A percentile compares a stretch with the other conserved stretches of the same genome.
Evolutionary conservation across 2,113 vertebrate species (phyloP).

Genomic region (Forbesichthys papilliferus): DNA sequence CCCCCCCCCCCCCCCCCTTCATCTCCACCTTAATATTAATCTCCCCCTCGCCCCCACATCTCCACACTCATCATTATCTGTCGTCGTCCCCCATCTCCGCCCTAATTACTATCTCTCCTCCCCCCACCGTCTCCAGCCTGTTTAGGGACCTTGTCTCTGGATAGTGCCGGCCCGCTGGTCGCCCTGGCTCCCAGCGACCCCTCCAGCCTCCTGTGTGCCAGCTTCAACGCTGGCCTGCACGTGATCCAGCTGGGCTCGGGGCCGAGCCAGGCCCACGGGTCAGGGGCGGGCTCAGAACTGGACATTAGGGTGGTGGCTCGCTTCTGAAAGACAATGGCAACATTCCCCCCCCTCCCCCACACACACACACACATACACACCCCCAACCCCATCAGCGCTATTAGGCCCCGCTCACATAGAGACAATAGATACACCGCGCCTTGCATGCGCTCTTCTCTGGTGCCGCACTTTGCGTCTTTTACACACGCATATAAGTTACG

Average conservation of each 20-base stretch:
- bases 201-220: slow-evolving; percentile 84
- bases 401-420: too few species aligned
- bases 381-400: too few species aligned
- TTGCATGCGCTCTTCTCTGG: too few species aligned
- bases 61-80: not conserved
- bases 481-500: too few species aligned
- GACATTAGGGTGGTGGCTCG: slow-evolving; percentile 64
- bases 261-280: slow-evolving; percentile 44
- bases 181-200: slow-evolving; percentile 80
- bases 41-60: too few species aligned
- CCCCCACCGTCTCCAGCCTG: slow-evolving; percentile 73
- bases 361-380: too few species aligned
- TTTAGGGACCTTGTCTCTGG: slow-evolving; percentile 81
- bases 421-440: too few species aligned
- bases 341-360: not conserved
- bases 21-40: too few species aligned
- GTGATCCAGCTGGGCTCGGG: slow-evolving; percentile 74
- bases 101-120: not conserved
- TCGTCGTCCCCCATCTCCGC: not conserved
- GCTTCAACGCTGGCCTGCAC: slow-evolving; percentile 82
- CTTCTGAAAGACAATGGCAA: slow-evolving; percentile 49
- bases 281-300: slow-evolving; percentile 34
- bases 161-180: slow-evolving; percentile 84
- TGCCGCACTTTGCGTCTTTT: too few species aligned
- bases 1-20: too few species aligned